These are phyloP conservation scores for Cheilinus undulatus DNA, from an alignment of 2,113 vertebrate species.

Conservation along the genomic window DNA sequence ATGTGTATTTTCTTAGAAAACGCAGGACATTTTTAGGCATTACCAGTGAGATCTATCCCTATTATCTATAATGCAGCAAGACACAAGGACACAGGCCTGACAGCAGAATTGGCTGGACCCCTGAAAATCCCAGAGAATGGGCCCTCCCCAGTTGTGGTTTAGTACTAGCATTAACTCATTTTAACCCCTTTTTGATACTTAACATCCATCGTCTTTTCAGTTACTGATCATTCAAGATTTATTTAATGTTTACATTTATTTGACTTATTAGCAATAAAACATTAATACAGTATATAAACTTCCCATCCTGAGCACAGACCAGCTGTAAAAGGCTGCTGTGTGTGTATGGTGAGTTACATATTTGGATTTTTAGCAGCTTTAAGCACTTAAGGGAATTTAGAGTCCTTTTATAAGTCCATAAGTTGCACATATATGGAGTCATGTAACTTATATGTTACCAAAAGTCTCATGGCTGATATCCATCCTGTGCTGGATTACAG, in stretches of 20 bases:
- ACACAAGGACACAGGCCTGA: too few relatives aligned
- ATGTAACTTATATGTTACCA: conserved; percentile 12
- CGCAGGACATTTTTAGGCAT: too few relatives aligned
- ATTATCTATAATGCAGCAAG: too few relatives aligned
- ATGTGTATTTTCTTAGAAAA: too few relatives aligned
- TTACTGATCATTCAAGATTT: too few relatives aligned
- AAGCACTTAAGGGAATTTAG: conserved; percentile 15
- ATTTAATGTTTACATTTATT: background rate
- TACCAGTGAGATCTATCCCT: too few relatives aligned
- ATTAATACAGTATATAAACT: background rate
- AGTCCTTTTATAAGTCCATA: background rate
- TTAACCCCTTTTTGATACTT: too few relatives aligned
- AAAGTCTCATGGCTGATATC: conserved; percentile 10
- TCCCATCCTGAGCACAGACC: background rate
- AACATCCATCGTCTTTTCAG: too few relatives aligned
- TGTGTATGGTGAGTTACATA: background rate
- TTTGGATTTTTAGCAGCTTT: background rate
- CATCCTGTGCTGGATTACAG: background rate
- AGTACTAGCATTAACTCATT: too few relatives aligned
- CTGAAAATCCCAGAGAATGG: too few relatives aligned
- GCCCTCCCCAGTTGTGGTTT: too few relatives aligned
- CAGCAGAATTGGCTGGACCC: too few relatives aligned
- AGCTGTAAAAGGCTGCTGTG: background rate
- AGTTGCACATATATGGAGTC: background rate
- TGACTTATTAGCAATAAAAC: background rate